phyloP scores from a whole-genome alignment of 2,888 invertebrate genomes.

The Cremastinae sp. region DNA sequence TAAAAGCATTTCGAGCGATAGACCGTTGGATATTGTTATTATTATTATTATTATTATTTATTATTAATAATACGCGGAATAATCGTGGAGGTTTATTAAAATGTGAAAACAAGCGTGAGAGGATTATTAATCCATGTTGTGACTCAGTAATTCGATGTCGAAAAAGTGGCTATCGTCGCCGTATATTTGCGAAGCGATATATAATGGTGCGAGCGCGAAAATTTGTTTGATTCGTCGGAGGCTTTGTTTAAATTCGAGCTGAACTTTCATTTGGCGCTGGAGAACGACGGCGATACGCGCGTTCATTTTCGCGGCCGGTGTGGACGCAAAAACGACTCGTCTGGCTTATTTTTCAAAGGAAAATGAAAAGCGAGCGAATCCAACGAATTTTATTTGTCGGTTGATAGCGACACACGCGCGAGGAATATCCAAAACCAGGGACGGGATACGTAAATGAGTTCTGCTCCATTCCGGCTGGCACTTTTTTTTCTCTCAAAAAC shows the following conservation, averaged over 20 bases:
- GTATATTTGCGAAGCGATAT: neutral
- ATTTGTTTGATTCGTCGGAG: too few species aligned
- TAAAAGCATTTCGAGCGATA: neutral
- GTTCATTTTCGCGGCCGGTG: neutral
- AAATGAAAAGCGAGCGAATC: slow-evolving; percentile 15
- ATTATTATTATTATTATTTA: neutral
- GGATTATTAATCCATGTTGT: neutral
- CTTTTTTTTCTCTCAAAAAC: slow-evolving; percentile 44
- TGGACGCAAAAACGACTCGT: slow-evolving; percentile 28
- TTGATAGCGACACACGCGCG: slow-evolving; percentile 30
- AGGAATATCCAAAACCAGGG: slow-evolving; percentile 35
- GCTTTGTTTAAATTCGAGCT: slow-evolving; percentile 10
- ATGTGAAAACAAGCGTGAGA: neutral
- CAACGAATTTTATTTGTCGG: slow-evolving; percentile 14
- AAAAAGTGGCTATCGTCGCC: neutral
- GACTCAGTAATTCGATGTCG: neutral
- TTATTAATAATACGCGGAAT: neutral
- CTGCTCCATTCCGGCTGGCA: slow-evolving; percentile 25
- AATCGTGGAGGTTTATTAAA: too few species aligned
- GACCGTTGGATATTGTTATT: too few species aligned
- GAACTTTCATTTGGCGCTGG: slow-evolving; percentile 1
- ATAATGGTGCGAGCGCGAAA: neutral
- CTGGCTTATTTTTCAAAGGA: slow-evolving; percentile 18
- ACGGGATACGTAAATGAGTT: slow-evolving; percentile 39
- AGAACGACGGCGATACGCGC: slow-evolving; percentile 23